phyloP scores from a whole-genome alignment of 1,140 invertebrate species.

The Formica exsecta region DNA sequence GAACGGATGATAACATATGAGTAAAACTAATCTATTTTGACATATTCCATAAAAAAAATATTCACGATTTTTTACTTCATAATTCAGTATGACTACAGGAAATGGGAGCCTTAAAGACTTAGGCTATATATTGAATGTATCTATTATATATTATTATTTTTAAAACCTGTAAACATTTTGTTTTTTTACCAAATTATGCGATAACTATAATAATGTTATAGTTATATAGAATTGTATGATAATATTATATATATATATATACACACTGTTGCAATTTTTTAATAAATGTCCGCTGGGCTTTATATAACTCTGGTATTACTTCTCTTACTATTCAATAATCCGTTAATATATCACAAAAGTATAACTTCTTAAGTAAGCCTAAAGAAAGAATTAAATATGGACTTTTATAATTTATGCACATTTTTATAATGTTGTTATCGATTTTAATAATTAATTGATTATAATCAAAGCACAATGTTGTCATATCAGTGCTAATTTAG shows the following conservation, averaged over 20 bases:
- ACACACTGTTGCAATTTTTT: constrained; percentile 45
- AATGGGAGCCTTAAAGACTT: background rate
- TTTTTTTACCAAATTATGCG: background rate
- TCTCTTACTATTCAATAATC: background rate
- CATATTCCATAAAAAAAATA: no score
- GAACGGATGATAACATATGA: no score
- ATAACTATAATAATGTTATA: constrained; percentile 33
- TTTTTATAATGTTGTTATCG: background rate
- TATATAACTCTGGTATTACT: constrained; percentile 38
- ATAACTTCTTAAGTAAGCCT: background rate
- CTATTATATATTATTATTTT: constrained; percentile 11
- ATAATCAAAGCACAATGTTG: background rate
- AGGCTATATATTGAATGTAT: constrained; percentile 3
- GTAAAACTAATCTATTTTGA: no score
- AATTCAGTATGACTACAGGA: no score
- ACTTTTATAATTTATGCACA: background rate
- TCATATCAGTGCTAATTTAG: background rate
- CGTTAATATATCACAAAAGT: background rate
- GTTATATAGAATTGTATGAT: constrained; percentile 20
- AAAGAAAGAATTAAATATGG: background rate
- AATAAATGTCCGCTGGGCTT: background rate
- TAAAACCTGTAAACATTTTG: background rate
- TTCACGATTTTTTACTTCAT: no score
- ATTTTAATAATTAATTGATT: constrained; percentile 10
- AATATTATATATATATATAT: background rate